Evolutionary conservation across 1,140 invertebrate genomes (phyloP).

Genomic region (Drosophila murphyi): DNA sequence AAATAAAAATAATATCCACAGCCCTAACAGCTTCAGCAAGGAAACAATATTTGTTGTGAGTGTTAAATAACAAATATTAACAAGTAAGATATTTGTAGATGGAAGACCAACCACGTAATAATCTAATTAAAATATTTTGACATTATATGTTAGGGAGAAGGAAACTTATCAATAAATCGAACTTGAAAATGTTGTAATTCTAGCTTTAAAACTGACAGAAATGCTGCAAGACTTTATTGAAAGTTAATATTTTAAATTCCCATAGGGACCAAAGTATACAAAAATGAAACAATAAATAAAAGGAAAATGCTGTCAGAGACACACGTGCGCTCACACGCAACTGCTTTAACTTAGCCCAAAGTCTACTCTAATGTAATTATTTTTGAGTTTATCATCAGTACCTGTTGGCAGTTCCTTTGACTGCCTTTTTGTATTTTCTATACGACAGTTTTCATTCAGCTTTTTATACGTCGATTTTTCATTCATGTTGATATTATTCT

Average conservation of each 20-base stretch:
- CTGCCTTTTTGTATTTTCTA: slow-evolving; percentile 46
- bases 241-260: background rate
- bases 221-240: background rate
- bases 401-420: slow-evolving; percentile 40
- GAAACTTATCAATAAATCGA: no score
- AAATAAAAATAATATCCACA: slow-evolving; percentile 59
- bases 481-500: slow-evolving; percentile 49
- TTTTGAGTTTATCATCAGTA: slow-evolving; percentile 78
- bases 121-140: no score
- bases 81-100: background rate
- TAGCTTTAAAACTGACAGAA: background rate
- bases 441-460: slow-evolving; percentile 12
- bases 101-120: background rate
- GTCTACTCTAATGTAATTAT: slow-evolving; percentile 70
- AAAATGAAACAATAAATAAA: background rate
- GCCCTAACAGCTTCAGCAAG: slow-evolving; percentile 24
- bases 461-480: background rate
- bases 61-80: slow-evolving; percentile 16
- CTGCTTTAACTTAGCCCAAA: slow-evolving; percentile 37
- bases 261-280: background rate
- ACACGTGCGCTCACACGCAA: background rate
- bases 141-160: no score
- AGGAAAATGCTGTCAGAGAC: slow-evolving; percentile 18
- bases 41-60: slow-evolving; percentile 43
- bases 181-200: background rate